A percentile compares a stretch with the other conserved stretches of the same genome.
Evolutionary conservation across 2,888 invertebrate genomes (phyloP).

Genomic region (Cheilosia impressa): DNA sequence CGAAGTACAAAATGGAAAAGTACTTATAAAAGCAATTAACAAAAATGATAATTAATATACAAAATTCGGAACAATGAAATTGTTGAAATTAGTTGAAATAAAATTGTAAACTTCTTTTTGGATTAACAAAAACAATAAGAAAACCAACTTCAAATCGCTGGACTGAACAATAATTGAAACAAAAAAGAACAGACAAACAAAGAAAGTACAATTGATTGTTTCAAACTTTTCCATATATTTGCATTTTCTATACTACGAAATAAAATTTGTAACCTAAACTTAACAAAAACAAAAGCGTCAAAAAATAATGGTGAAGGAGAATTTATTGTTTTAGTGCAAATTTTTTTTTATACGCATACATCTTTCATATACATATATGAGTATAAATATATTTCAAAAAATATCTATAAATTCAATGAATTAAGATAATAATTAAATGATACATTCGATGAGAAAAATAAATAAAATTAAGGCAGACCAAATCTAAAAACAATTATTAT

Average conservation of each 20-base stretch:
- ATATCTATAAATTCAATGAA: slow-evolving; percentile 69
- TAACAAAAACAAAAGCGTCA: slow-evolving; percentile 7
- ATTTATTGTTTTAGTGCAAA: slow-evolving; percentile 75
- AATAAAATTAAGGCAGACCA: slow-evolving; percentile 65
- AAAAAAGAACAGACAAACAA: neutral
- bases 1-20: slow-evolving; percentile 85
- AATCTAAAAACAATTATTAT: slow-evolving; percentile 33
- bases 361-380: slow-evolving; percentile 1
- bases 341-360: slow-evolving; percentile 53
- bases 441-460: slow-evolving; percentile 55
- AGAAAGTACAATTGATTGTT: neutral
- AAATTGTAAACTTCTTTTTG: neutral
- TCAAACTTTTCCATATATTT: slow-evolving; percentile 39
- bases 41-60: slow-evolving; percentile 79
- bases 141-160: slow-evolving; percentile 16
- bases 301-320: slow-evolving; percentile 68
- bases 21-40: slow-evolving; percentile 84
- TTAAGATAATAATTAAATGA: slow-evolving; percentile 53
- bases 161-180: slow-evolving; percentile 5
- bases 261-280: slow-evolving; percentile 36
- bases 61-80: slow-evolving; percentile 1
- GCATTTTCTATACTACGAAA: slow-evolving; percentile 53
- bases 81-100: slow-evolving; percentile 10
- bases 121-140: neutral
- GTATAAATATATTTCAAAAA: slow-evolving; percentile 18